Evolutionary conservation across 2,113 vertebrate genomes (phyloP).

Genomic region (Datnioides undecimradiatus): DNA sequence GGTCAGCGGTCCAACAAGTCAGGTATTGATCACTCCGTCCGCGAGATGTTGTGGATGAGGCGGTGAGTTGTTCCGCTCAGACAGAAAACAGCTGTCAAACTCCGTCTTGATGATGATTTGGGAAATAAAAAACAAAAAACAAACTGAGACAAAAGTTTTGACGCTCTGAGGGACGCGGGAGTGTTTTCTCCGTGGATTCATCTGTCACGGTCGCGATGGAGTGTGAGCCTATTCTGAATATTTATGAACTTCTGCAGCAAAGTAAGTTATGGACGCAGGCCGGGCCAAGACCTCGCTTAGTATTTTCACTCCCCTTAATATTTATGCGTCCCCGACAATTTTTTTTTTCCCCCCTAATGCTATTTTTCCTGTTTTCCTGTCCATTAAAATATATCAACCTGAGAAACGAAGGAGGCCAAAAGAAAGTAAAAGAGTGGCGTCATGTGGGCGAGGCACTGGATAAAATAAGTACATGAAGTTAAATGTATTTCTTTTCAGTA

Average conservation of each 20-base stretch:
- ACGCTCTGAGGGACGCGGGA: conserved; percentile 25
- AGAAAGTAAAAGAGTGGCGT: background rate
- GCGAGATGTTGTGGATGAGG: background rate
- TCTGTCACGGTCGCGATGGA: conserved; percentile 70
- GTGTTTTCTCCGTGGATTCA: conserved; percentile 62
- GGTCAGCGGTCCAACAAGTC: background rate
- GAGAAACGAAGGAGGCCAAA: background rate
- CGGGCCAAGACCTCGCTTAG: conserved; percentile 74
- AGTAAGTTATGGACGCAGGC: conserved; percentile 78
- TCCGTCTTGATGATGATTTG: conserved; percentile 45
- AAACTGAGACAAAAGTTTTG: conserved; percentile 30
- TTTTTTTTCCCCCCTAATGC: conserved; percentile 56
- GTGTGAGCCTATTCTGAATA: conserved; percentile 79
- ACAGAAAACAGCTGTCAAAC: conserved; percentile 7
- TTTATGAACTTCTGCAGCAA: conserved; percentile 74
- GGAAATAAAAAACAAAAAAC: conserved; percentile 49
- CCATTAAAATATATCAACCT: conserved; percentile 40
- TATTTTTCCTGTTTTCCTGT: conserved; percentile 68
- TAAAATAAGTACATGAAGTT: background rate
- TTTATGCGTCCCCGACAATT: conserved; percentile 74
- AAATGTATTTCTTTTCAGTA: conserved; percentile 1
- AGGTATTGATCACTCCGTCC: background rate
- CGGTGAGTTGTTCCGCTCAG: background rate
- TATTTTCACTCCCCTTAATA: conserved; percentile 79
- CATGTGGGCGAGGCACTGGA: background rate